Evolutionary conservation across 2,888 invertebrate genomes (phyloP), one percentile per base, ranked within the genome.

Genomic region (Pachymerium ferrugineum): DNA sequence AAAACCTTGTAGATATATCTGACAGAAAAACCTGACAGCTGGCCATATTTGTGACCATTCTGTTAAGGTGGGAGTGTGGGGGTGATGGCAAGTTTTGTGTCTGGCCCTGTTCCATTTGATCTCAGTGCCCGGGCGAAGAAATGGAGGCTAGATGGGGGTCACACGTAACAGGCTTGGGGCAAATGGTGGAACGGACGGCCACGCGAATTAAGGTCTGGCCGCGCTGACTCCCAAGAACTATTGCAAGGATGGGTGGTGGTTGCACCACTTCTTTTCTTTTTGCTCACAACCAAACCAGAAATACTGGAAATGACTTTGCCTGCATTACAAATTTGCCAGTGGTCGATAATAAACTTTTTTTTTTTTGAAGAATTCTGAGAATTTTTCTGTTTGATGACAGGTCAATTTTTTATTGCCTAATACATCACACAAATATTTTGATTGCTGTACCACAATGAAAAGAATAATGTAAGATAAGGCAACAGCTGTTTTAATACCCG

Each of bases 151-250:
- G 62, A 62, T 62, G 62, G 62, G n/a, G 62, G 62, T 62, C 62
- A 62, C 62, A 62, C 62, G 62, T 62, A 62, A 62, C 62, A 62
- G 62, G 62, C 62, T 62, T 62, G 62, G 62, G 62, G 62, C 62
- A 62, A 62, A 62, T 62, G 62, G 22, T 62, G 62, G 62, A 62
- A 62, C 25, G 62, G 62, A 62, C 62, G 62, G 62, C 62, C 62
- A 62, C 62, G 62, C 62, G 25, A 62, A 62, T 62, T 62, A 62
- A 62, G 62, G 62, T 28, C 62, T 62, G 62, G 62, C 62, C 62
- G 62, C 62, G 62, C 62, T 62, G 62, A 62, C 62, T 62, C 62
- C 62, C 62, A 62, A 62, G 62, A 62, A 62, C 62, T 62, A 62
- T 62, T 62, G 62, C 62, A 62, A 14, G 22, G 62, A 28, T 62